Base-by-base conservation (phyloP, 2,888 invertebrate species). In the Caenorhabditis japonica region DNA sequence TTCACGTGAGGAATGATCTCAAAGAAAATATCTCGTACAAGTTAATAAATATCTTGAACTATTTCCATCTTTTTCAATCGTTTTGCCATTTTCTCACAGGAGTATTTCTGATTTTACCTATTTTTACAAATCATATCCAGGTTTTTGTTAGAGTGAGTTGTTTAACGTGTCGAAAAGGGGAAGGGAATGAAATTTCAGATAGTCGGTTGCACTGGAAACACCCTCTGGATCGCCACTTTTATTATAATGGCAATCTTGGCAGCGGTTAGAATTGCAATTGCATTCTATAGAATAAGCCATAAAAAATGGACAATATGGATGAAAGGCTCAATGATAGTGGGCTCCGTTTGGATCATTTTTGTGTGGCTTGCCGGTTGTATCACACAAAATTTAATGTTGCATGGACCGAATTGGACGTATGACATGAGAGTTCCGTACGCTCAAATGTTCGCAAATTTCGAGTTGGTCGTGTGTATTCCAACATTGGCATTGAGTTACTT, bases 151-250 rank as follows among this genome's bases (percentile, higher is more conserved):
- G 52, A 21, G 52, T 52, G 52, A 36, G 52, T 17, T 19, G n/a
- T n/a, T n/a, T n/a, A n/a, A n/a, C n/a, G n/a, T n/a, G n/a, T n/a
- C n/a, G n/a, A n/a, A n/a, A n/a, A n/a, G n/a, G n/a, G n/a, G n/a
- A n/a, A n/a, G n/a, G n/a, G n/a, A n/a, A n/a, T n/a, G n/a, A 5
- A 7, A 23, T 46, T 17, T 41, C 55, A 55, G 55, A 41, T 55
- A 5, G 27, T 38, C 17, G 55, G 55, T n/a, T 23, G 25, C 15
- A 55, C 55, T 4, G 55, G 15, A 17, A 55, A 55, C 39, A 39
- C 23, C 30, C n/a, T 38, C 8, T 55, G 38, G 39, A 17, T 55
- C n/a, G 55, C 41, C 10, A 25, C 15, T 15, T 55, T 55, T 23
- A 17, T 41, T 7, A 41, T 55, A 8, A 38, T 55, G 25, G 25